Evolutionary conservation across 2,113 vertebrate genomes (phyloP), one percentile per base, ranked within the genome.

Genomic region (Phylloscopus trochilus): DNA sequence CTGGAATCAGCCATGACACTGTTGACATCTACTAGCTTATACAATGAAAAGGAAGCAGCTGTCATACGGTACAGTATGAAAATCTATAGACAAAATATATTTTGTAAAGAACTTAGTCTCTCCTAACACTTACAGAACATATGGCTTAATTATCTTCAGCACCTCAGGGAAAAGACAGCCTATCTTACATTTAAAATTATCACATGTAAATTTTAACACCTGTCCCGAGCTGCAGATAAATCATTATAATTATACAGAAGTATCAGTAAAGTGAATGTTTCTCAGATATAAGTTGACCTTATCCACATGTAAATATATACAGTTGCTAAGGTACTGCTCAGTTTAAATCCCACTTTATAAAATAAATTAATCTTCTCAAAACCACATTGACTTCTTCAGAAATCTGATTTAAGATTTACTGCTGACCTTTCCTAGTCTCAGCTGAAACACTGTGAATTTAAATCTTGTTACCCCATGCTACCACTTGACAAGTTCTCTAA

Each of bases 251-350:
- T 81, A 90, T 58, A 70, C 9, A 80, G 72, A 93, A 52, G 37
- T 83, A 91, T 88, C 64, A 81, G 35, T 56, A 67, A 86, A 92
- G 55, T 51, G 49, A 92, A 80, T 68, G 76, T 81, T 89, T 89
- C 74, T 76, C 52, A 82, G 49, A 83, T 43, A 66, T 58, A 92
- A 91, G 37, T n/a, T 93, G 90, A 94, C 58, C 81, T 94, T 82
- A 94, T 75, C 43, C 67, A 89, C 31, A 79, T 82, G 85, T 88
- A 95, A 93, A 92, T 87, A 93, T 74, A 91, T 59, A 90, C 78
- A 56, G 79, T 63, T 90, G 70, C 67, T 73, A 85, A 89, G 72
- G 47, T 91, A 77, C 23, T 55, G 10, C 49, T 91, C 89, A 63
- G 9, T 58, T 92, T 85, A 94, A 94, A 59, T 90, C 39, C 24